phyloP scores from a whole-genome alignment of 2,888 invertebrate species.

The Slavum lentiscoides region DNA sequence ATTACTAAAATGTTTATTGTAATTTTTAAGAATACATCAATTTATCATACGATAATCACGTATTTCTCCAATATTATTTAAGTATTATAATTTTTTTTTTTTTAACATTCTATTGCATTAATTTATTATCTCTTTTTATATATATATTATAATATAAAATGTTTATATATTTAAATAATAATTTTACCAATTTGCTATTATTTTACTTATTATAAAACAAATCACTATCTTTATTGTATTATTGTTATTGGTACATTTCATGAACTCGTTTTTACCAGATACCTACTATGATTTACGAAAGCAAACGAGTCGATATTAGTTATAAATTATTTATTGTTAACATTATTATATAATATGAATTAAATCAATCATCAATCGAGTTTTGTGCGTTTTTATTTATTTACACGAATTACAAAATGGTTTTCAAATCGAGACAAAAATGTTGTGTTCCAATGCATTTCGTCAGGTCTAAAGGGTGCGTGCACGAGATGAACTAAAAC shows the following conservation, averaged over 20 bases:
- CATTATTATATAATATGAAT: slow-evolving; percentile 28
- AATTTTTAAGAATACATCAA: slow-evolving; percentile 1
- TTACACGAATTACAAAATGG: too few species aligned
- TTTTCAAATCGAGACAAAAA: too few species aligned
- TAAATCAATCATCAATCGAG: slow-evolving; percentile 31
- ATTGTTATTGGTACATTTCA: slow-evolving; percentile 46
- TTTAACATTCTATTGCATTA: slow-evolving; percentile 28
- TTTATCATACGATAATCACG: slow-evolving; percentile 1
- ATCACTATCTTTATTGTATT: slow-evolving; percentile 26
- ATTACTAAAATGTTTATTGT: slow-evolving; percentile 23
- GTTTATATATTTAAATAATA: slow-evolving; percentile 28
- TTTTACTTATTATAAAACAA: slow-evolving; percentile 7
- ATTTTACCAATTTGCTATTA: slow-evolving; percentile 27
- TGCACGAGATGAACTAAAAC: too few species aligned
- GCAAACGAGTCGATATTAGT: slow-evolving; percentile 34
- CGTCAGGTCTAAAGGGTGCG: too few species aligned
- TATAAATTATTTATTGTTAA: slow-evolving; percentile 49
- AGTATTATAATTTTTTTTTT: slow-evolving; percentile 24
- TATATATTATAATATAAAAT: slow-evolving; percentile 32
- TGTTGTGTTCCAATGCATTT: too few species aligned
- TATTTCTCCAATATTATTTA: slow-evolving; percentile 18
- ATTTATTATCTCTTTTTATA: slow-evolving; percentile 30
- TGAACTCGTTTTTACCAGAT: slow-evolving; percentile 7
- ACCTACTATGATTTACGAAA: slow-evolving; percentile 21
- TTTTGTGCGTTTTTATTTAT: slow-evolving; percentile 10